Conservation (phyloP, 1,140 invertebrate species). For the Leptonema lineaticorne region DNA sequence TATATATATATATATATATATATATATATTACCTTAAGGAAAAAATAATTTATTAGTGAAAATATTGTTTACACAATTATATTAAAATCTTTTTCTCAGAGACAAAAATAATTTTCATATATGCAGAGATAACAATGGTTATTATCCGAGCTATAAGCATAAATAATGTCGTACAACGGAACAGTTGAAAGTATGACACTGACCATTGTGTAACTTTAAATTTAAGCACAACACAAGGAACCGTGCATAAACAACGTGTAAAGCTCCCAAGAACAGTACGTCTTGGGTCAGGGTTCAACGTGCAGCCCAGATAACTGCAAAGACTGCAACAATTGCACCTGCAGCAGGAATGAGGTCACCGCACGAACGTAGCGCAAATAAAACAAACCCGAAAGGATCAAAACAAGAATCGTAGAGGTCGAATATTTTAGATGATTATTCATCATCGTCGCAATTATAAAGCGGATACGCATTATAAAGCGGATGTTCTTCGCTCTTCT, state of each 20-base stretch:
- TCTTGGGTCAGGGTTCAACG: constrained; percentile 7
- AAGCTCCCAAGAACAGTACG: not conserved
- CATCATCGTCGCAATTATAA: not conserved
- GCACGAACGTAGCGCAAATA: not conserved
- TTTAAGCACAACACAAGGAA: too few species aligned
- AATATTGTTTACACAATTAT: too few species aligned
- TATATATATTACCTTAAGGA: too few species aligned
- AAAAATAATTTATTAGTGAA: too few species aligned
- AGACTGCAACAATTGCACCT: not conserved
- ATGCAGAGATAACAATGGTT: too few species aligned
- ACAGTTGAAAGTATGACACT: too few species aligned
- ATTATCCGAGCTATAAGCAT: too few species aligned
- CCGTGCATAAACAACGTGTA: not conserved
- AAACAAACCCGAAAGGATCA: not conserved
- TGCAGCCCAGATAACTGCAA: not conserved
- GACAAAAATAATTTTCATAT: too few species aligned
- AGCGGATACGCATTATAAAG: not conserved
- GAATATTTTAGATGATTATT: not conserved
- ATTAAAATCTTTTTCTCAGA: too few species aligned
- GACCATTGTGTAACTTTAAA: too few species aligned
- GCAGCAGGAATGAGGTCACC: not conserved
- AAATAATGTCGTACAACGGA: too few species aligned
- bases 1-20: too few species aligned
- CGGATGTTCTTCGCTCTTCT: not conserved
- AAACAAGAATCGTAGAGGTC: not conserved